phyloP scores from a whole-genome alignment of 1,140 invertebrate species.

The Pseudobourletiella spinata region DNA sequence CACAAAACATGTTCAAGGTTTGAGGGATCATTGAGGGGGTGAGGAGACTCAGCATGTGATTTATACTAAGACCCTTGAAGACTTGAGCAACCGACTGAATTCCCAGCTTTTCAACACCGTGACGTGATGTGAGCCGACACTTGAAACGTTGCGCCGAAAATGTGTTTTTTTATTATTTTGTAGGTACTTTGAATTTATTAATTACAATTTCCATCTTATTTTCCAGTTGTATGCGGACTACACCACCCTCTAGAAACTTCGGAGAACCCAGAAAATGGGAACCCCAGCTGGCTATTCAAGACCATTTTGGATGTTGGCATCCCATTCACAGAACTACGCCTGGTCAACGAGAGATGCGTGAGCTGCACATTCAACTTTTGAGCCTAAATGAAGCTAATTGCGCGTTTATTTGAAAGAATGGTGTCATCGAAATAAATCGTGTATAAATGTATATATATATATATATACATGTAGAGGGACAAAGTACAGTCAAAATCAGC shows the following conservation, averaged over 20 bases:
- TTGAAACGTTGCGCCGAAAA: constrained; percentile 5
- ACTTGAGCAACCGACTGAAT: constrained; percentile 46
- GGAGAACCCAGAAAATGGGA: constrained; percentile 43
- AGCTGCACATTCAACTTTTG: not conserved
- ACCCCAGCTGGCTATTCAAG: constrained; percentile 30
- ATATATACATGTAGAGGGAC: too few species aligned
- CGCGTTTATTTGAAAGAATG: too few species aligned
- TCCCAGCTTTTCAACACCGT: constrained; percentile 49
- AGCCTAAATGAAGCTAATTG: too few species aligned
- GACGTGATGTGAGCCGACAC: constrained; percentile 40
- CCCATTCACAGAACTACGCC: constrained; percentile 21
- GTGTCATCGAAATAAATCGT: too few species aligned
- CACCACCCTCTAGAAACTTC: constrained; percentile 47
- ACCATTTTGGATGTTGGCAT: constrained; percentile 33
- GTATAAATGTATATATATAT: too few species aligned
- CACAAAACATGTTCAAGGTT: too few species aligned
- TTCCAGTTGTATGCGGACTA: constrained; percentile 56
- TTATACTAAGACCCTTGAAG: constrained; percentile 41
- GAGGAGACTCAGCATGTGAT: constrained; percentile 37
- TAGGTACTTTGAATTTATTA: too few species aligned
- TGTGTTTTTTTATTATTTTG: too few species aligned
- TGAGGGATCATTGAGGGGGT: constrained; percentile 47
- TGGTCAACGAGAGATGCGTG: constrained; percentile 26
- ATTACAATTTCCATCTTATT: too few species aligned
- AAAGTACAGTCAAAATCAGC: too few species aligned